Percentiles rank a stretch among this genome's conserved stretches.
Evolutionary conservation across 2,113 vertebrate species (phyloP).

Genomic region (Columba livia): DNA sequence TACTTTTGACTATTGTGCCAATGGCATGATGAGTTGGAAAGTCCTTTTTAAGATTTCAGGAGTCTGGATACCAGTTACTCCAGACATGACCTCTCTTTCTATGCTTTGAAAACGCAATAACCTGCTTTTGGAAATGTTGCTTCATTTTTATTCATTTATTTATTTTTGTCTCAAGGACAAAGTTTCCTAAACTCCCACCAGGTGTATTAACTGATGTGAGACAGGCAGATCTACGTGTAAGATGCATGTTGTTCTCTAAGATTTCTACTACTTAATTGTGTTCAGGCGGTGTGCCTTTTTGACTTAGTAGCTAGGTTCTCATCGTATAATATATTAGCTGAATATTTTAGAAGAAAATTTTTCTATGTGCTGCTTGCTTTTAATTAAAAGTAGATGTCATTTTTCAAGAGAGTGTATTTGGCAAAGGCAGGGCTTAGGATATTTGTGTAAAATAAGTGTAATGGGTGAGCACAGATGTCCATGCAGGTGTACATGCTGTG

Average conservation of each 20-base stretch:
- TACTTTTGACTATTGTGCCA: background rate
- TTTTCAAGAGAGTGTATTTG: background rate
- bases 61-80: background rate
- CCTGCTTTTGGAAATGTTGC: background rate
- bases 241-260: background rate
- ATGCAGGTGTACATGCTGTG: background rate
- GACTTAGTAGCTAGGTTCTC: background rate
- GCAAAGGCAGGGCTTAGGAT: background rate
- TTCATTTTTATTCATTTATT: background rate
- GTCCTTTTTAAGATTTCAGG: background rate
- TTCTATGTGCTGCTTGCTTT: background rate
- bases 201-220: background rate
- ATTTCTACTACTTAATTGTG: background rate
- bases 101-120: background rate
- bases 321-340: background rate
- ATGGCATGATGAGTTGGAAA: background rate
- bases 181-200: background rate
- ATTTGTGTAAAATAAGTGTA: background rate
- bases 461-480: background rate
- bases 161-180: background rate
- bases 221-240: background rate
- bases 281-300: background rate
- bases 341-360: background rate
- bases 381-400: background rate
- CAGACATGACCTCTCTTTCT: background rate